Conservation (phyloP, 1,140 invertebrate genomes). For the Bombus terrestris region DNA sequence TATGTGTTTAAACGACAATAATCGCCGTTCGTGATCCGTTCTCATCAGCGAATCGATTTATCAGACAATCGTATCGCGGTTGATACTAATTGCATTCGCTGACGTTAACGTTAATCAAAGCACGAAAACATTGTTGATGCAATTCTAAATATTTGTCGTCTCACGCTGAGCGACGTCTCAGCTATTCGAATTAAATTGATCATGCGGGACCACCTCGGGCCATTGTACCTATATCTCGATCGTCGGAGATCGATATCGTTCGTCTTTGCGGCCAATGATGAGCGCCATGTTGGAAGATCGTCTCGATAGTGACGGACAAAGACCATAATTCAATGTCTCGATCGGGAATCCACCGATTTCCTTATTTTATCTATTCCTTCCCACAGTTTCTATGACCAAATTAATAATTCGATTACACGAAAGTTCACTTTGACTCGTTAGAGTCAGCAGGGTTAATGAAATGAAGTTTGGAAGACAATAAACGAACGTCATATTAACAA, state of each 20-base stretch:
- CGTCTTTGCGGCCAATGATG: slow-evolving; percentile 28
- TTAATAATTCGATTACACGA: neutral
- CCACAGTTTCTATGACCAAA: too few species aligned
- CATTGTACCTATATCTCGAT: slow-evolving; percentile 45
- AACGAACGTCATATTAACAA: too few species aligned
- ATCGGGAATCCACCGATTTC: neutral
- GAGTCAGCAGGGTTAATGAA: neutral
- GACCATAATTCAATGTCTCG: slow-evolving; percentile 37
- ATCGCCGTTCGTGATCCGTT: neutral
- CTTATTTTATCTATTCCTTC: neutral
- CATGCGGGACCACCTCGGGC: slow-evolving; percentile 42
- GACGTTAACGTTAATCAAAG: slow-evolving; percentile 44
- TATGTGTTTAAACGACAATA: slow-evolving; percentile 18
- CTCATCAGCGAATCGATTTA: slow-evolving; percentile 17
- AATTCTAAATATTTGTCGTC: slow-evolving; percentile 59
- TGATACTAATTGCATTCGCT: slow-evolving; percentile 32
- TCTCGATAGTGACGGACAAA: slow-evolving; percentile 30
- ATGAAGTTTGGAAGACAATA: too few species aligned
- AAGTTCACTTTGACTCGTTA: neutral
- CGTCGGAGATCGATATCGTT: slow-evolving; percentile 48
- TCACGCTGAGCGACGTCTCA: slow-evolving; percentile 50
- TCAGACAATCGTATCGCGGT: slow-evolving; percentile 20
- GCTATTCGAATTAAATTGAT: slow-evolving; percentile 52
- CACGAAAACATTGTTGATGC: slow-evolving; percentile 26
- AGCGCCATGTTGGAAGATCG: slow-evolving; percentile 22